phyloP scores from a whole-genome alignment of 1,140 invertebrate genomes.

The Psilanteris sp. region DNA sequence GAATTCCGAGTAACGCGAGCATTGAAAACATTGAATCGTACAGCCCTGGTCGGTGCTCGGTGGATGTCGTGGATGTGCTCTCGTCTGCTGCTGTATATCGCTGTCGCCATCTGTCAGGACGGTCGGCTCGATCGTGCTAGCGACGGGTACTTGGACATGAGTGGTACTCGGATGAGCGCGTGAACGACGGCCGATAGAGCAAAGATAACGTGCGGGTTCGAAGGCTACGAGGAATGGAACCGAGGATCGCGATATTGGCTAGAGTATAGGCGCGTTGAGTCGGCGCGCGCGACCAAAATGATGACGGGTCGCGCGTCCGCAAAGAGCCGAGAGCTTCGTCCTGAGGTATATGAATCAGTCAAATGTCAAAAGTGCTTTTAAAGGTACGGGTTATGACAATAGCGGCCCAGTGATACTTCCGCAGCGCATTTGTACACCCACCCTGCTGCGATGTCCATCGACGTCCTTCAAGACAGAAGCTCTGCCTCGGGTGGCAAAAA shows the following conservation, averaged over 20 bases:
- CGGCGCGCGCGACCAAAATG: slow-evolving; percentile 33
- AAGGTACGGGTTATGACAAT: slow-evolving; percentile 44
- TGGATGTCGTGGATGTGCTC: slow-evolving; percentile 12
- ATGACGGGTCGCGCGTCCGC: slow-evolving; percentile 30
- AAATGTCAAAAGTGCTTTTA: slow-evolving; percentile 44
- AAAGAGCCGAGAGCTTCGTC: slow-evolving; percentile 24
- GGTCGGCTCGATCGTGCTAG: slow-evolving; percentile 22
- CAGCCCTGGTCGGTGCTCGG: slow-evolving; percentile 37
- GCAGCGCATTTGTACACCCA: slow-evolving; percentile 13
- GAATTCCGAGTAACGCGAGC: too few species aligned
- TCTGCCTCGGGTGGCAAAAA: slow-evolving; percentile 67
- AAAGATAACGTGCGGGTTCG: not conserved
- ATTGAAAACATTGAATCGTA: slow-evolving; percentile 17
- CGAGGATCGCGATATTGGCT: not conserved
- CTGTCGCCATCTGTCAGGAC: slow-evolving; percentile 55
- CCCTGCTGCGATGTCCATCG: slow-evolving; percentile 62
- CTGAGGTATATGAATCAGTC: slow-evolving; percentile 31
- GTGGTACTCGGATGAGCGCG: not conserved
- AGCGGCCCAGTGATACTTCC: slow-evolving; percentile 26
- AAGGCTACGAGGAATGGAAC: not conserved
- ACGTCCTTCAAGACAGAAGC: slow-evolving; percentile 65
- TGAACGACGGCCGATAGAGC: slow-evolving; percentile 9
- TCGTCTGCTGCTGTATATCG: slow-evolving; percentile 36
- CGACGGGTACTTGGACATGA: slow-evolving; percentile 23
- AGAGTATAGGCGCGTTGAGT: slow-evolving; percentile 18